Base-by-base conservation (phyloP, 1,140 invertebrate species). In the Bombyx mandarina region DNA sequence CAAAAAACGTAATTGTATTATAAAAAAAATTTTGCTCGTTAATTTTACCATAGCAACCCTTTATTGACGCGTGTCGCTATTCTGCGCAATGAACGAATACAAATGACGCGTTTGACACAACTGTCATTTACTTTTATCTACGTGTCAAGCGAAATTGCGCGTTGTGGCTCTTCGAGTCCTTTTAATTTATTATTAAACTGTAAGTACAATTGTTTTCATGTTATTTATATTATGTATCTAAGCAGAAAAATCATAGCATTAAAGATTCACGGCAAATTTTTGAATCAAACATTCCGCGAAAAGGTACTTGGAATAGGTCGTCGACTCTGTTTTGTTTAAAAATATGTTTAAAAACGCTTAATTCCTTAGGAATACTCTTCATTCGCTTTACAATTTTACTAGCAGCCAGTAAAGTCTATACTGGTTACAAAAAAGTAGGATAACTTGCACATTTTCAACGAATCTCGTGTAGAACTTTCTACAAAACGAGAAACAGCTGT, bases 71-170 rank as follows among this genome's bases (percentile, higher is more conserved):
- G 78, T 81, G 78, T 81, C 75, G 58, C 54, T 59, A 52, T 56
- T 56, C 58, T 69, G 62, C 61, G 65, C 63, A 67, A 65, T 65
- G 52, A 62, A 60, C 57, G 62, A 43, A 53, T 59, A 54, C 61
- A 54, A 60, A 52, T 62, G 62, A 74, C 68, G 65, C 67, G 66
- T 74, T 65, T 71, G 66, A 69, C 65, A 60, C 55, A 64, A 63
- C 56, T 65, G 63, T 66, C 63, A 66, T 69, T 80, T 81, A 80
- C 75, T 84, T 86, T 78, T 82, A 84, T 72, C 78, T 84, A 86
- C 82, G 82, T 86, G 82, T 86, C 81, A 86, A 82, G 66, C 62
- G 54, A 77, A 65, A 66, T 83, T 80, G 79, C 77, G 77, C 69
- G 73, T 76, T 70, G 52, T 45, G 79, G 81, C 76, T 75, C 70